Percentiles rank a stretch among this genome's conserved stretches.
phyloP scores from a whole-genome alignment of 1,140 invertebrate genomes.

The Andrena cerasifolii region DNA sequence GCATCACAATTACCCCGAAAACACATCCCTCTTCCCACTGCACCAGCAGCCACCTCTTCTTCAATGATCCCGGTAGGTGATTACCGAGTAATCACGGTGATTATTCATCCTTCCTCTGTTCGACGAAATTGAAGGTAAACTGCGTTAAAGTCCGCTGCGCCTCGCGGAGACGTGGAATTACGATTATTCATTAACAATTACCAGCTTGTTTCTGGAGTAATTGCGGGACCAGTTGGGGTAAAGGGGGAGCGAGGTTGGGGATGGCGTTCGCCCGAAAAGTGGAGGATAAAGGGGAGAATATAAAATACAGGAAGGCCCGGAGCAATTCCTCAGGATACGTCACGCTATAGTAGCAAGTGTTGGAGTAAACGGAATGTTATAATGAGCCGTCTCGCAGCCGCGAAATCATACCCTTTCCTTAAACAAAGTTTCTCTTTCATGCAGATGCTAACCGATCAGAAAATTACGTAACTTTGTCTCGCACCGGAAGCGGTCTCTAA shows the following conservation, averaged over 20 bases:
- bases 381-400: not conserved
- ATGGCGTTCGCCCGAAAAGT: not conserved
- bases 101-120: slow-evolving; percentile 3
- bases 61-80: not conserved
- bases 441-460: slow-evolving; percentile 34
- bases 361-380: slow-evolving; percentile 42
- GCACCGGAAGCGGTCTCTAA: slow-evolving; percentile 36
- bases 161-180: not conserved
- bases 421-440: not conserved
- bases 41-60: not conserved
- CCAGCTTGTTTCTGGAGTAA: not conserved
- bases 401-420: not conserved
- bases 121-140: slow-evolving; percentile 21
- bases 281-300: not conserved
- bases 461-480: slow-evolving; percentile 46
- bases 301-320: not conserved
- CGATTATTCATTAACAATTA: slow-evolving; percentile 15
- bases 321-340: not conserved
- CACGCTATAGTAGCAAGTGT: slow-evolving; percentile 26
- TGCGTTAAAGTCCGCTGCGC: not conserved
- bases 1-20: too few species aligned
- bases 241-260: not conserved
- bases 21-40: too few species aligned
- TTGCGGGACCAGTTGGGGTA: not conserved
- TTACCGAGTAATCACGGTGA: slow-evolving; percentile 31